Percentiles rank a stretch among this genome's conserved stretches.
phyloP scores from a whole-genome alignment of 2,888 invertebrate genomes.

The Drosophila monieri region DNA sequence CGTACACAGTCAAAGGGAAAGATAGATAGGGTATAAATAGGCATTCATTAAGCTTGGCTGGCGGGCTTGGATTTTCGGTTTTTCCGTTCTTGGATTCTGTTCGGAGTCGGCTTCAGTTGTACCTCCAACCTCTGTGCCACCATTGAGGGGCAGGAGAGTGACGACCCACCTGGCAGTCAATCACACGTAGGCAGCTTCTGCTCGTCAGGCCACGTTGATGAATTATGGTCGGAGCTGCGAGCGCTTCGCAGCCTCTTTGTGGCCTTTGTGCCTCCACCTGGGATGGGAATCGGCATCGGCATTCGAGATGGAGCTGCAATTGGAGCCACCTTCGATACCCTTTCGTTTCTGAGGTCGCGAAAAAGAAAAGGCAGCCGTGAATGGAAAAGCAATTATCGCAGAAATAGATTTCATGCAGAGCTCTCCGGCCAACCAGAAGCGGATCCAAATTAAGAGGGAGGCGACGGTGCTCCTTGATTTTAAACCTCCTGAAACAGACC shows the following conservation, averaged over 20 bases:
- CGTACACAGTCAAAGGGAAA: not conserved
- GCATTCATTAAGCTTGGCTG: conserved; percentile 34
- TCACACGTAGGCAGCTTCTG: conserved; percentile 65
- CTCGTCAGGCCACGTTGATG: conserved; percentile 52
- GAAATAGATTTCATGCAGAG: conserved; percentile 25
- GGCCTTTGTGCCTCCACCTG: conserved; percentile 23
- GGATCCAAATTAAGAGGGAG: conserved; percentile 9
- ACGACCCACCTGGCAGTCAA: conserved; percentile 56
- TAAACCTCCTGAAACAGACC: not conserved
- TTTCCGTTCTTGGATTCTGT: conserved; percentile 23
- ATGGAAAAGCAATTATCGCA: conserved; percentile 42
- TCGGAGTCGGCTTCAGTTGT: conserved; percentile 25
- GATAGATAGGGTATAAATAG: conserved; percentile 17
- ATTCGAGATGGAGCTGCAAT: conserved; percentile 6
- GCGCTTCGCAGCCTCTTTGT: conserved; percentile 23
- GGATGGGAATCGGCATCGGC: not conserved
- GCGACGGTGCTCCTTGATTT: not conserved
- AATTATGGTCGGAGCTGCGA: conserved; percentile 51
- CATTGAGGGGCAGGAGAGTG: not conserved
- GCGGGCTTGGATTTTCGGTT: conserved; percentile 36
- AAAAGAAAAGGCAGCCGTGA: conserved; percentile 20
- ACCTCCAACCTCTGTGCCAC: conserved; percentile 5
- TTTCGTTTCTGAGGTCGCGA: conserved; percentile 18
- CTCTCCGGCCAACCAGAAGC: conserved; percentile 4
- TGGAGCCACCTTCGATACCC: conserved; percentile 23